A percentile compares a stretch with the other conserved stretches of the same genome.
Conservation (phyloP, 1,140 invertebrate species). For the Sarcophaga bullata region DNA sequence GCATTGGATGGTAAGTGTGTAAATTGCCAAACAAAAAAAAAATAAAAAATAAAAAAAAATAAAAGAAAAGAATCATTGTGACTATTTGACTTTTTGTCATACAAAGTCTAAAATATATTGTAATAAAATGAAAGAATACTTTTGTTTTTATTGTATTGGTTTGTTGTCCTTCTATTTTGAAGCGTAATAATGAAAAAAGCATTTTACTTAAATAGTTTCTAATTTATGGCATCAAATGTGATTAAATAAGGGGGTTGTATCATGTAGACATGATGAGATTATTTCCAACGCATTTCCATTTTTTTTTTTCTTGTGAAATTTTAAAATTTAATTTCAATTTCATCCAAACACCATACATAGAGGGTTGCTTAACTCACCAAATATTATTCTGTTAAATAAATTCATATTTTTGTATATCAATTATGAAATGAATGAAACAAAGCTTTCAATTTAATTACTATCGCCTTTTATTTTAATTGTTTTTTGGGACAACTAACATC, state of each 20-base stretch:
- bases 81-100: slow-evolving; percentile 13
- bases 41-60: background rate
- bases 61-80: background rate
- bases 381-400: background rate
- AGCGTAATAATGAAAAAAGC: slow-evolving; percentile 65
- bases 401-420: background rate
- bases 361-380: background rate
- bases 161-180: slow-evolving; percentile 35
- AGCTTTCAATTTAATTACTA: background rate
- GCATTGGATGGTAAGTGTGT: background rate
- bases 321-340: background rate
- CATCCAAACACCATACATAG: background rate
- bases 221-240: slow-evolving; percentile 49
- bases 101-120: background rate
- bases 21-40: background rate
- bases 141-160: background rate
- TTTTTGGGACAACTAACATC: background rate
- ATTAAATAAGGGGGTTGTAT: background rate
- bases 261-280: slow-evolving; percentile 12
- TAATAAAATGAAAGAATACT: background rate
- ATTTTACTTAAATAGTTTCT: slow-evolving; percentile 63
- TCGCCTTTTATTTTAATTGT: background rate
- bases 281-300: background rate
- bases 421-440: slow-evolving; percentile 4
- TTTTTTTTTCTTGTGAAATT: background rate